These are phyloP conservation scores for Geothlypis trichas DNA, from an alignment of 2,113 vertebrate species.

Conservation along the genomic window DNA sequence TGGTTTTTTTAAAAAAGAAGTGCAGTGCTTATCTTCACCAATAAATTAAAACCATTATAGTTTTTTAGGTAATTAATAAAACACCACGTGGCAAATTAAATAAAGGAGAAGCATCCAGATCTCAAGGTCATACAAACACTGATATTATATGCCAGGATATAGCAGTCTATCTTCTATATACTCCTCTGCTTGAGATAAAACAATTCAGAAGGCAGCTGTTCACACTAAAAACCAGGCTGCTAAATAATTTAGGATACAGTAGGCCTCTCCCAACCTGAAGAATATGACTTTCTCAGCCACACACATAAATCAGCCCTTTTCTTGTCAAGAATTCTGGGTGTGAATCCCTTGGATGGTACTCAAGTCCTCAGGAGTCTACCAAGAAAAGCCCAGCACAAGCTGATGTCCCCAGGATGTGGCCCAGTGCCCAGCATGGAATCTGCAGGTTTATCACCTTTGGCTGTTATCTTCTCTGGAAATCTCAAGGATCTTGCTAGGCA, in stretches of 20 bases:
- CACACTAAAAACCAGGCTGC: conserved; percentile 13
- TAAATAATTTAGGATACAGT: neutral
- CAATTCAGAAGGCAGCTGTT: conserved; percentile 33
- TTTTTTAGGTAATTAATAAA: conserved; percentile 63
- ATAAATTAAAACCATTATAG: conserved; percentile 62
- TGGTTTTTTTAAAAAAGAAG: neutral
- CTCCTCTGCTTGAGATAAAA: conserved; percentile 22
- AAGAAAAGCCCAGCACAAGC: neutral
- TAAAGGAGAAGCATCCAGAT: conserved; percentile 33
- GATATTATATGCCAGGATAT: neutral
- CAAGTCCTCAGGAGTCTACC: neutral
- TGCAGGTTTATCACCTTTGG: neutral
- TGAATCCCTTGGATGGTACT: neutral
- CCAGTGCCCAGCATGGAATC: neutral
- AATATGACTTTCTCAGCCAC: neutral
- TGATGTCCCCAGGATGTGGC: neutral
- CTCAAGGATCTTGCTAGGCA: neutral
- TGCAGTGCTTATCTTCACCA: conserved; percentile 58
- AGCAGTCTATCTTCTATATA: neutral
- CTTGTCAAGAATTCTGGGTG: neutral
- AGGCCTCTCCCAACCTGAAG: neutral
- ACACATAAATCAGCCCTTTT: neutral
- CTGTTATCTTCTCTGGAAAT: neutral
- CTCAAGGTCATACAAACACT: conserved; percentile 3
- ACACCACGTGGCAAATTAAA: conserved; percentile 33